Conservation (phyloP, 2,797 vertebrate species). For the Rhinichthys osculus region DNA sequence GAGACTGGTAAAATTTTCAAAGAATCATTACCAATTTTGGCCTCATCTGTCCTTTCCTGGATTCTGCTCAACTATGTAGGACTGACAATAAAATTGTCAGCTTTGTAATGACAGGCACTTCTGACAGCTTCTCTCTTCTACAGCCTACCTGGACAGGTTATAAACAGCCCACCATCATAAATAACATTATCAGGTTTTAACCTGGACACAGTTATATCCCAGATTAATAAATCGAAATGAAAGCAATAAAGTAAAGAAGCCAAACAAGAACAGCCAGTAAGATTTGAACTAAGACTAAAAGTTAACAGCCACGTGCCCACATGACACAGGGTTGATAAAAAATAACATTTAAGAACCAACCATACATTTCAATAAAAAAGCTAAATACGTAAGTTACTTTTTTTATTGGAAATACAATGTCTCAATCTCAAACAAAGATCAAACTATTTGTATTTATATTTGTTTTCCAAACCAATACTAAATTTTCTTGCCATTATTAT, state of each 20-base stretch:
- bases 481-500: background rate
- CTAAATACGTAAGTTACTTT: background rate
- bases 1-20: constrained; percentile 11
- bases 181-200: background rate
- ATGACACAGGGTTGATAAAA: background rate
- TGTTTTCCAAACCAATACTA: background rate
- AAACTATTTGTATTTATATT: background rate
- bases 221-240: background rate
- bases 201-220: background rate
- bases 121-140: constrained; percentile 8
- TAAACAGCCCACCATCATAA: constrained; percentile 31
- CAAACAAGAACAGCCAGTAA: background rate
- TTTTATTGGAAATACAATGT: background rate
- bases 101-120: constrained; percentile 10
- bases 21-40: constrained; percentile 33
- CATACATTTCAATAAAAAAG: background rate
- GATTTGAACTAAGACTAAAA: background rate
- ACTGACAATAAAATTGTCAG: constrained; percentile 36
- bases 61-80: constrained; percentile 30
- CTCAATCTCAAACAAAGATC: background rate
- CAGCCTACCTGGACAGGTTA: constrained; percentile 22
- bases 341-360: background rate
- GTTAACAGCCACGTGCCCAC: background rate
- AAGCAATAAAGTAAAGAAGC: background rate
- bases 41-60: constrained; percentile 34